These are phyloP conservation scores for Melanotaenia parkinsoni DNA, from an alignment of 2,797 vertebrate species.

Conservation along the genomic window DNA sequence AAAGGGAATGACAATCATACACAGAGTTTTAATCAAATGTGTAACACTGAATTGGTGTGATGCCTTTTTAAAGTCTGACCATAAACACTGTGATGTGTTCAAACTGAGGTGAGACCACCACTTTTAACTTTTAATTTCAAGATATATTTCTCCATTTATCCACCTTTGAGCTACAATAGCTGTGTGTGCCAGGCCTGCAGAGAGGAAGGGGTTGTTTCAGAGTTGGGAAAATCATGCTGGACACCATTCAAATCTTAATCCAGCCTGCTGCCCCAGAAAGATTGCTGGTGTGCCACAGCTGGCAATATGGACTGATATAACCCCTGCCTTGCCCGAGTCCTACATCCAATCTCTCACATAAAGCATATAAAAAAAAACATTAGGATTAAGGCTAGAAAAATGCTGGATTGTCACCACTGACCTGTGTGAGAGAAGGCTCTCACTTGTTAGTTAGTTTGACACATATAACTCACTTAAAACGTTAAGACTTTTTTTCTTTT, in stretches of 20 bases:
- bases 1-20: neutral
- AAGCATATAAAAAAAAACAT: constrained; percentile 26
- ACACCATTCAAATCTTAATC: constrained; percentile 69
- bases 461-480: constrained; percentile 43
- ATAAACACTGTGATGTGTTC: neutral
- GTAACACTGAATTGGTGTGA: neutral
- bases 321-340: constrained; percentile 24
- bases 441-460: constrained; percentile 30
- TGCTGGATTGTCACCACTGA: constrained; percentile 33
- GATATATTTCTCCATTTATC: neutral
- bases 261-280: constrained; percentile 56
- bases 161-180: constrained; percentile 3
- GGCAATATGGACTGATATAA: constrained; percentile 34
- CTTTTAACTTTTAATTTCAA: neutral
- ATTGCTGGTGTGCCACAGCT: constrained; percentile 40
- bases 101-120: neutral
- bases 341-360: constrained; percentile 35
- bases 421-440: constrained; percentile 2
- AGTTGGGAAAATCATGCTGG: constrained; percentile 60
- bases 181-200: constrained; percentile 31
- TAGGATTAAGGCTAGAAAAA: constrained; percentile 56
- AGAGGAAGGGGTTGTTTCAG: constrained; percentile 22
- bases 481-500: too few relatives aligned
- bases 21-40: neutral
- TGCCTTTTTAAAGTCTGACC: neutral